Evolutionary conservation across 2,797 vertebrate species (phyloP).

Genomic region (Anas georgica): DNA sequence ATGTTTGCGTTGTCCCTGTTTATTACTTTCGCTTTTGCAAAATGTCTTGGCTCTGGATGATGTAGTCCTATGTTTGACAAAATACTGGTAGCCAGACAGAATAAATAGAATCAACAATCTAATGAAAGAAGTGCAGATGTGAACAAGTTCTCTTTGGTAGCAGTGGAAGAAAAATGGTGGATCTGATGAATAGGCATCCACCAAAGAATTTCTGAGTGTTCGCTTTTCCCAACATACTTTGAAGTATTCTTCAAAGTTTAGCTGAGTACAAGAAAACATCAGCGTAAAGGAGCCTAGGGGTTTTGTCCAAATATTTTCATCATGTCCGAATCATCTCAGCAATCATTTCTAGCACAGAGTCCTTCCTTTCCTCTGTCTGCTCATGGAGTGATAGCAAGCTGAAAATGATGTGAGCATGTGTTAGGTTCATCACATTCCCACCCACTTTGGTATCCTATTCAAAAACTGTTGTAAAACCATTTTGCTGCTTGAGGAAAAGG

Average conservation of each 20-base stretch:
- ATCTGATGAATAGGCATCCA: conserved; percentile 29
- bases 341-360: not conserved
- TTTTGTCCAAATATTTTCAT: not conserved
- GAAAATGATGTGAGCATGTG: not conserved
- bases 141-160: conserved; percentile 40
- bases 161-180: not conserved
- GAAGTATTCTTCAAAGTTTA: not conserved
- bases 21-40: not conserved
- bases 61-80: not conserved
- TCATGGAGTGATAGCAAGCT: not conserved
- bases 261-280: conserved; percentile 1
- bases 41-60: not conserved
- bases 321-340: not conserved
- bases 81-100: not conserved
- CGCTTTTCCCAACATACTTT: not conserved
- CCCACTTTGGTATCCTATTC: not conserved
- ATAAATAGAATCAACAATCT: not conserved
- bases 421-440: not conserved
- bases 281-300: not conserved
- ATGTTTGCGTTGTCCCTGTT: not conserved
- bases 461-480: not conserved
- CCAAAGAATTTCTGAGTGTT: not conserved
- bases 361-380: not conserved
- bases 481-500: not conserved
- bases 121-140: not conserved